Conservation (phyloP, 2,888 invertebrate species). For the Cosmopolites sordidus region DNA sequence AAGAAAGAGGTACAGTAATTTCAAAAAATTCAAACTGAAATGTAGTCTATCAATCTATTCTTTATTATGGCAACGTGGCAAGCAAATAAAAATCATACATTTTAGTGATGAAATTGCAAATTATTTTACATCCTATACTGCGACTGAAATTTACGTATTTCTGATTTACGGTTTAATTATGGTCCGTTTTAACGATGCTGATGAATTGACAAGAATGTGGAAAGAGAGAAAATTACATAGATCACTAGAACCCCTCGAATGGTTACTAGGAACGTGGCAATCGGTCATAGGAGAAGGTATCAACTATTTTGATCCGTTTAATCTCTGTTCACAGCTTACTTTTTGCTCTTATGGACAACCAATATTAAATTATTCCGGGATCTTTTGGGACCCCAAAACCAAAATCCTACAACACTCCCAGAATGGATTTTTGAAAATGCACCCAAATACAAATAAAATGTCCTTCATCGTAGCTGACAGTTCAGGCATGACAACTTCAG, state of each 20-base stretch:
- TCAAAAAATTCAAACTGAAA: no score
- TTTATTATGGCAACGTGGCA: no score
- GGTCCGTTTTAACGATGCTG: no score
- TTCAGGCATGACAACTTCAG: constrained; percentile 57
- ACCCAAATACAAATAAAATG: constrained; percentile 53
- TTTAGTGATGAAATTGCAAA: no score
- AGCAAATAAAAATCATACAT: no score
- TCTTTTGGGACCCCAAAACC: constrained; percentile 53
- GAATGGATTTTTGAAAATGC: constrained; percentile 57
- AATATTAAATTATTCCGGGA: constrained; percentile 55
- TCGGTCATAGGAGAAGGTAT: constrained; percentile 52
- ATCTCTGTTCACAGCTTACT: constrained; percentile 56
- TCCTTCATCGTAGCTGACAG: constrained; percentile 59
- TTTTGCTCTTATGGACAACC: constrained; percentile 60
- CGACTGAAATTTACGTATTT: no score
- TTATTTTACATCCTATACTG: no score
- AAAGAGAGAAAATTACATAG: no score
- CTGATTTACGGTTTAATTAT: no score
- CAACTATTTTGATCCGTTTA: constrained; percentile 54
- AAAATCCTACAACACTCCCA: constrained; percentile 60
- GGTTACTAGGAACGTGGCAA: constrained; percentile 59
- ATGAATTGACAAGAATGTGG: no score
- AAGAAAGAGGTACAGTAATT: no score
- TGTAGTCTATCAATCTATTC: no score
- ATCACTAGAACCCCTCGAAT: constrained; percentile 53